These are phyloP conservation scores for Cheilosia impressa DNA, from an alignment of 2,888 invertebrate species.

Conservation along the genomic window DNA sequence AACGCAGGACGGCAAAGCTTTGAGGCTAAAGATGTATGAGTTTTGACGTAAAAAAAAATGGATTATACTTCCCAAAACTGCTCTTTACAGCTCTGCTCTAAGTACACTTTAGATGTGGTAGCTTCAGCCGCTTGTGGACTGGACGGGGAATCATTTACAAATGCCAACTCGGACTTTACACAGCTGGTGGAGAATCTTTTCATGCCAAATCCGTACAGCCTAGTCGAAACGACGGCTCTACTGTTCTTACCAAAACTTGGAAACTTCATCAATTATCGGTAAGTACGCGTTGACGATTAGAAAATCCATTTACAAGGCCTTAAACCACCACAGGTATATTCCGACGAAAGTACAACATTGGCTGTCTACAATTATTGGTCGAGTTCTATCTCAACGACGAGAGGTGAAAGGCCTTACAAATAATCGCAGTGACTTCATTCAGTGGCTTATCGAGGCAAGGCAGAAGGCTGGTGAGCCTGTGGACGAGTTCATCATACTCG, in stretches of 20 bases:
- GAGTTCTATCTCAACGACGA: conserved; percentile 66
- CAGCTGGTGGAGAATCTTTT: conserved; percentile 78
- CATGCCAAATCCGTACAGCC: conserved; percentile 77
- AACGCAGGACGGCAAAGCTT: conserved; percentile 59
- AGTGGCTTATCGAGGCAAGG: conserved; percentile 77
- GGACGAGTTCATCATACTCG: conserved; percentile 74
- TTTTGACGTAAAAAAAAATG: too few species aligned
- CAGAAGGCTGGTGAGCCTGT: conserved; percentile 74
- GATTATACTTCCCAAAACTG: background rate
- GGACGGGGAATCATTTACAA: conserved; percentile 77
- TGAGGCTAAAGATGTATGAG: conserved; percentile 78
- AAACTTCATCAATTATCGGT: conserved; percentile 77
- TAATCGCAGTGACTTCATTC: conserved; percentile 76
- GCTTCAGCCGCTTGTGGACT: conserved; percentile 79
- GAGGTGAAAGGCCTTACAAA: background rate
- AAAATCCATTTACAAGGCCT: background rate
- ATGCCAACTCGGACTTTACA: conserved; percentile 76
- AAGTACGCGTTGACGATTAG: background rate
- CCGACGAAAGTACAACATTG: conserved; percentile 77
- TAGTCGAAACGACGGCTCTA: conserved; percentile 77
- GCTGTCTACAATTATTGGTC: conserved; percentile 76
- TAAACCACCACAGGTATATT: conserved; percentile 76
- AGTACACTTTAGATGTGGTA: conserved; percentile 79
- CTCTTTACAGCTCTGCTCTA: conserved; percentile 77
- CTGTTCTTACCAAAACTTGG: conserved; percentile 78